A percentile compares a stretch with the other conserved stretches of the same genome.
These are phyloP conservation scores for Drosophila neotestacea DNA, from an alignment of 2,888 invertebrate species.

Conservation along the genomic window DNA sequence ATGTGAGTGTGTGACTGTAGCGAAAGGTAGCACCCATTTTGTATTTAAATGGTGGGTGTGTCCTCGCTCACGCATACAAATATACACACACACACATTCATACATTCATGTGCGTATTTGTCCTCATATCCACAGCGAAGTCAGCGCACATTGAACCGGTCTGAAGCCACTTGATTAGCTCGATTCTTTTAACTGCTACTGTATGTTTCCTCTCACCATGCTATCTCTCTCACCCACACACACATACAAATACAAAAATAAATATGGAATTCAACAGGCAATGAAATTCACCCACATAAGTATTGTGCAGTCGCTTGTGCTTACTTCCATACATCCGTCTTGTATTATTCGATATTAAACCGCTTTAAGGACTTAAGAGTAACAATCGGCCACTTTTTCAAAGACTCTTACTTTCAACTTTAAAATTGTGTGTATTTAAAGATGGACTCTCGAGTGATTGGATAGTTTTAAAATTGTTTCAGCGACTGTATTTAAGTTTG, in stretches of 20 bases:
- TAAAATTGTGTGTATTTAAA: not conserved
- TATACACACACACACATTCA: not conserved
- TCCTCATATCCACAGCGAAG: conserved; percentile 20
- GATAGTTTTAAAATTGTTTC: too few species aligned
- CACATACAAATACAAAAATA: conserved; percentile 5
- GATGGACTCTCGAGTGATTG: too few species aligned
- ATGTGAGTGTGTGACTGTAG: not conserved
- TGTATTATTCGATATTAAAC: conserved; percentile 17
- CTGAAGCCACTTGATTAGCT: conserved; percentile 73
- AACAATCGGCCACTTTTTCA: not conserved
- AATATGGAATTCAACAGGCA: conserved; percentile 66
- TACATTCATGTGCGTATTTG: not conserved
- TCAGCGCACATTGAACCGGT: conserved; percentile 50
- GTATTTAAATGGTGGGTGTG: conserved; percentile 75
- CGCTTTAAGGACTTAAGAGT: conserved; percentile 31
- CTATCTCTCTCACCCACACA: conserved; percentile 17
- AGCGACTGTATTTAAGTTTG: too few species aligned
- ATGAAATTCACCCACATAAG: conserved; percentile 46
- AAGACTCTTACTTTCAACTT: conserved; percentile 53
- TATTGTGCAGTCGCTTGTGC: conserved; percentile 19
- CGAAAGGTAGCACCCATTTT: conserved; percentile 72
- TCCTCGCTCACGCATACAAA: conserved; percentile 45
- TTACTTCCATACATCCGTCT: not conserved
- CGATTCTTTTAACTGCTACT: conserved; percentile 63
- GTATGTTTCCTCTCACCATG: conserved; percentile 26